phyloP scores from a whole-genome alignment of 2,797 vertebrate species.

The Passerculus sandwichensis region DNA sequence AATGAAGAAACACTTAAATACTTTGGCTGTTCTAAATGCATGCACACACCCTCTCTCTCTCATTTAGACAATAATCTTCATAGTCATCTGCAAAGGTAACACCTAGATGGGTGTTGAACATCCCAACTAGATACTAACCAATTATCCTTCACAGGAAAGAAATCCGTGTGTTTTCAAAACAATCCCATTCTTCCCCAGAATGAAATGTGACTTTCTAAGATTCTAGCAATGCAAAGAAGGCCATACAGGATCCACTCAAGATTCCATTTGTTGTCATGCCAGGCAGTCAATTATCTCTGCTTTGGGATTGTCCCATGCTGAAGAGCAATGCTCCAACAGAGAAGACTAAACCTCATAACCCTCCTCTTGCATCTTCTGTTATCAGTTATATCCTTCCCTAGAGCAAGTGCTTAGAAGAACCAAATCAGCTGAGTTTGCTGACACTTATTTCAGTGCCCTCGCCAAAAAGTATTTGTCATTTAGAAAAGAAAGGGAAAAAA shows the following conservation, averaged over 20 bases:
- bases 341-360: neutral
- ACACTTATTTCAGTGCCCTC: neutral
- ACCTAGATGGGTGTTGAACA: neutral
- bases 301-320: neutral
- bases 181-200: neutral
- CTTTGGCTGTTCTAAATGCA: neutral
- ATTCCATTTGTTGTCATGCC: neutral
- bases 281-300: neutral
- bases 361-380: neutral
- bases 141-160: neutral
- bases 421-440: neutral
- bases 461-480: neutral
- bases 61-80: neutral
- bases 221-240: neutral
- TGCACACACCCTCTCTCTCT: neutral
- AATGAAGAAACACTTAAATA: slow-evolving; percentile 1
- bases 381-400: neutral
- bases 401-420: neutral
- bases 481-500: neutral
- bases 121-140: neutral
- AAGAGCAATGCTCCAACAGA: neutral
- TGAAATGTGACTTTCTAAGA: neutral
- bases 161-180: neutral
- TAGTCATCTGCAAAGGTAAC: neutral
- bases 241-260: neutral